A percentile compares a stretch with the other conserved stretches of the same genome.
Evolutionary conservation across 2,113 vertebrate genomes (phyloP).

Genomic region (Larimichthys crocea): DNA sequence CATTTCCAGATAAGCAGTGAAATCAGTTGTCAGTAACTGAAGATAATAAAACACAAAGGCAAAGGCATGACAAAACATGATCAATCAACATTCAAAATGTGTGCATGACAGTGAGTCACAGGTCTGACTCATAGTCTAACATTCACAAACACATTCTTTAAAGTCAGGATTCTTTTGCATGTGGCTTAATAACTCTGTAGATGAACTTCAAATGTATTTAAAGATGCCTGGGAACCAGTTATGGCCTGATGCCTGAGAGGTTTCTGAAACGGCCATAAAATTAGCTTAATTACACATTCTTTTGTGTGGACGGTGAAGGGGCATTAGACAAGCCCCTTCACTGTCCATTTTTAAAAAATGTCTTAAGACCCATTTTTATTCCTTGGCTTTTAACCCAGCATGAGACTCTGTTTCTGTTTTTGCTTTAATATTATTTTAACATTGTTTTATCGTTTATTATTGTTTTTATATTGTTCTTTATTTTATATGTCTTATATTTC

Average conservation of each 20-base stretch:
- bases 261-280: neutral
- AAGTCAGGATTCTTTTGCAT: neutral
- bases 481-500: too few species aligned
- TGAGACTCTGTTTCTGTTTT: too few species aligned
- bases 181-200: neutral
- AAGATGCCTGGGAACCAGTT: neutral
- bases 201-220: neutral
- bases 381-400: too few species aligned
- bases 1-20: neutral
- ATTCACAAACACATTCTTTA: neutral
- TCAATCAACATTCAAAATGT: neutral
- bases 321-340: too few species aligned
- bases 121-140: neutral
- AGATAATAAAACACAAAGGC: neutral
- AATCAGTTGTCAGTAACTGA: neutral
- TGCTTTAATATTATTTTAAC: too few species aligned
- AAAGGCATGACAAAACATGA: neutral
- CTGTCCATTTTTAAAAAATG: too few species aligned
- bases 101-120: too few species aligned
- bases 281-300: conserved; percentile 1
- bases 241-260: neutral
- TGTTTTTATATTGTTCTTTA: too few species aligned
- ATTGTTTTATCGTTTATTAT: too few species aligned
- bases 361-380: too few species aligned
- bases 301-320: too few species aligned